Evolutionary conservation across 2,888 invertebrate genomes (phyloP), one percentile per base, ranked within the genome.

Genomic region (Hirtodrosophila cameraria): DNA sequence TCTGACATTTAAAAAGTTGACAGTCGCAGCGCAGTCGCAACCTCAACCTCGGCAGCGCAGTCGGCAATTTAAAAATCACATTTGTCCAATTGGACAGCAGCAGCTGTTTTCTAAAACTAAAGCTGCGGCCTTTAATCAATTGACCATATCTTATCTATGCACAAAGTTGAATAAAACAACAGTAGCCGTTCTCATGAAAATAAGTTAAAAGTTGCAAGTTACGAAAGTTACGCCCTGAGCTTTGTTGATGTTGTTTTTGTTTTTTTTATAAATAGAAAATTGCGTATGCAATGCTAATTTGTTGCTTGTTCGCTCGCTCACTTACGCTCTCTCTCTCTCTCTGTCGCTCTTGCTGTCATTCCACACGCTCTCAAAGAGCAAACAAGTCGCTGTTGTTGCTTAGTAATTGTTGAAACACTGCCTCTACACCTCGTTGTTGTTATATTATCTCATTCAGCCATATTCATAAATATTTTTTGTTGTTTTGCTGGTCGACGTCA

Each of bases 271-370:
- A 88, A 87, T 87, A 87, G 87, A 87, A 87, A 87, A 87, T 87
- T 88, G 88, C 87, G 87, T 87, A 87, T 84, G 86, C 85, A 86
- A 72, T 85, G 82, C 82, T 86, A 85, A 85, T 79, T 82, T 75
- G 65, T 69, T 54, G 63, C 63, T 67, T 60, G 46, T 48, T 54
- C 55, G 54, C 59, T 46, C 62, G 30, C 61, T 49, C 59, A 33
- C 48, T 59, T 38, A 31, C 59, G 46, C 57, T 59, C 59, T 36
- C 50, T 39, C 33, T 31, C 38, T 46, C 48, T 30, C 16, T n/a
- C 9, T 18, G 36, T 35, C 55, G 28, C 61, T 53, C 41, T 20
- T 18, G 15, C 27, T 35, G 15, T 41, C 42, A 16, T 2, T 20
- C n/a, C n/a, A n/a, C n/a, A n/a, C n/a, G n/a, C n/a, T 36, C 15